phyloP scores from a whole-genome alignment of 2,888 invertebrate genomes.

The Thelaira solivaga region DNA sequence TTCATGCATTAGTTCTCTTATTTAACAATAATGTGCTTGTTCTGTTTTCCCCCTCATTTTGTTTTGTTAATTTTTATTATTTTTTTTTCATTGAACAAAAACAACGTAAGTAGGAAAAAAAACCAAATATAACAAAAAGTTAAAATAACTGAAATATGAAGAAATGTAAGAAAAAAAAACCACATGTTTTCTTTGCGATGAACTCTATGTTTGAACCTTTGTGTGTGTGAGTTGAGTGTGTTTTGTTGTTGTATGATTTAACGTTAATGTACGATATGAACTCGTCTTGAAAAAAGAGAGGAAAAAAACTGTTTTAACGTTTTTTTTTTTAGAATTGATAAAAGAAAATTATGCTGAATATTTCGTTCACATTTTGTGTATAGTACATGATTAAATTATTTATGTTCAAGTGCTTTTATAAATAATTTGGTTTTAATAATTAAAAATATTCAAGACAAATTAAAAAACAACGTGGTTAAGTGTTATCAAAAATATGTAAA shows the following conservation, averaged over 20 bases:
- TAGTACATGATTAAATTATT: too few species aligned
- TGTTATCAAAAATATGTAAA: conserved; percentile 1
- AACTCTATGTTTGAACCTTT: conserved; percentile 59
- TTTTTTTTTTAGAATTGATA: conserved; percentile 40
- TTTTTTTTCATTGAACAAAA: too few species aligned
- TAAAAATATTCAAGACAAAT: conserved; percentile 5
- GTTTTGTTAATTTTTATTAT: conserved; percentile 53
- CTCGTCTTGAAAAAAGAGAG: conserved; percentile 33
- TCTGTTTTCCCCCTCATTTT: conserved; percentile 21
- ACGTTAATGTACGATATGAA: conserved; percentile 43
- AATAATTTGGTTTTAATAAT: conserved; percentile 15
- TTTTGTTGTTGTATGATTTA: conserved; percentile 19
- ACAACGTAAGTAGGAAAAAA: neutral
- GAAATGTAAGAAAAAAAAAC: conserved; percentile 51
- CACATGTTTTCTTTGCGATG: conserved; percentile 49
- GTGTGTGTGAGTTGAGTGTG: conserved; percentile 13
- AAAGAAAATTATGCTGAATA: conserved; percentile 39
- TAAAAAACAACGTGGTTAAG: conserved; percentile 10
- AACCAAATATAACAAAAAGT: conserved; percentile 30
- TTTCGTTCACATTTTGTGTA: conserved; percentile 18
- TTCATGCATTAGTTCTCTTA: conserved; percentile 10
- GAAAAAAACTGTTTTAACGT: conserved; percentile 29
- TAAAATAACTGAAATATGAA: conserved; percentile 44
- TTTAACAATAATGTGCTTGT: neutral
- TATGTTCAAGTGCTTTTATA: conserved; percentile 20